Conservation (phyloP, 2,113 vertebrate species). For the Talpa occidentalis region DNA sequence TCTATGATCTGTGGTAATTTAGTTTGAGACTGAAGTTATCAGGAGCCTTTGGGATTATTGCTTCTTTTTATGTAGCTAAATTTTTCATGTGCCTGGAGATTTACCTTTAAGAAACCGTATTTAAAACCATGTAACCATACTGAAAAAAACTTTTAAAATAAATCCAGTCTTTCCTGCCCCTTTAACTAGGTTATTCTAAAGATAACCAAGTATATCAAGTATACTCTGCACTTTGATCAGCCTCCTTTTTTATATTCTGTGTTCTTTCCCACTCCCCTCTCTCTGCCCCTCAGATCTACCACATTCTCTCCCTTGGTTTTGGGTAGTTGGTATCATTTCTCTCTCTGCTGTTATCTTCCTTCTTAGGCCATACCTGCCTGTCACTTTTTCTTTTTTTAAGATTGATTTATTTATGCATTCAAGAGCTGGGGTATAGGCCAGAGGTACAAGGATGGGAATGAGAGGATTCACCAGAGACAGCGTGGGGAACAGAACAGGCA, state of each 20-base stretch:
- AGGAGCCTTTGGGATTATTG: background rate
- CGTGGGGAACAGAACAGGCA: too few relatives aligned
- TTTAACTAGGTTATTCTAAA: conserved; percentile 25
- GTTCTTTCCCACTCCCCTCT: background rate
- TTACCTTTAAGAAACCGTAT: conserved; percentile 5
- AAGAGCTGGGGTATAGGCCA: too few relatives aligned
- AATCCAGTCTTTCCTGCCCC: background rate
- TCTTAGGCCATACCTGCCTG: background rate
- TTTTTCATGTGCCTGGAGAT: background rate
- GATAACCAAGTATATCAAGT: background rate
- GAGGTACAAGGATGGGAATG: too few relatives aligned
- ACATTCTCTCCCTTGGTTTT: background rate
- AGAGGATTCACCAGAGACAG: too few relatives aligned
- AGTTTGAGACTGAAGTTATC: background rate
- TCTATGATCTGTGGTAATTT: background rate
- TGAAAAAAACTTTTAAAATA: conserved; percentile 22
- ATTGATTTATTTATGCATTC: too few relatives aligned
- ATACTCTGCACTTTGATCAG: background rate
- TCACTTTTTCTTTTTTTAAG: background rate
- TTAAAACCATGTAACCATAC: background rate
- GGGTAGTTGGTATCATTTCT: background rate
- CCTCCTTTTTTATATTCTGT: background rate
- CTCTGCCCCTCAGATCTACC: rapidly evolving
- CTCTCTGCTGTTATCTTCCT: background rate
- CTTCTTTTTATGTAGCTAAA: background rate